Conservation (phyloP, 2,797 vertebrate genomes). For the Toxotes lorentzi region DNA sequence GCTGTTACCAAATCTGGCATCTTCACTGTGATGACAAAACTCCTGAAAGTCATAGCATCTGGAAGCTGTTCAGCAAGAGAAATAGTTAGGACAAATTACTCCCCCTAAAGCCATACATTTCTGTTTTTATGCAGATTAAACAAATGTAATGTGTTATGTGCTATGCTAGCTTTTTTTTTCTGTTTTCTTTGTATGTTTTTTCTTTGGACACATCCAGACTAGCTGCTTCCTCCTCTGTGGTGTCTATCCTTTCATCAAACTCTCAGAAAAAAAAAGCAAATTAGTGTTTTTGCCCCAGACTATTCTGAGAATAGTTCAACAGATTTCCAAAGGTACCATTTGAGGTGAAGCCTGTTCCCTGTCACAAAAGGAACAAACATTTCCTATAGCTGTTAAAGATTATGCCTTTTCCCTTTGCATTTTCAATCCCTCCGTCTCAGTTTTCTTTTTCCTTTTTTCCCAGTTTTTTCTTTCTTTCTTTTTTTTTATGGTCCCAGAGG, state of each 20-base stretch:
- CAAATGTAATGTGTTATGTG: no score
- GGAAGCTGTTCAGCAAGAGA: neutral
- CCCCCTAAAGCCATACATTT: no score
- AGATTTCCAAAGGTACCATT: neutral
- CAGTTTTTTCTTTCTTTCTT: neutral
- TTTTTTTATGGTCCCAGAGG: neutral
- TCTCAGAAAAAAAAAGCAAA: no score
- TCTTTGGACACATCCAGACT: no score
- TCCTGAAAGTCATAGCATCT: neutral
- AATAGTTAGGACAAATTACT: no score
- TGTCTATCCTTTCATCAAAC: no score
- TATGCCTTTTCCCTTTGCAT: neutral
- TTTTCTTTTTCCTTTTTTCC: neutral
- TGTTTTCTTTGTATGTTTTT: no score
- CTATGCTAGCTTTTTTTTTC: no score
- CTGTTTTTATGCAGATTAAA: no score
- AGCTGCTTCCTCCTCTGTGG: no score
- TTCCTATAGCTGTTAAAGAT: neutral
- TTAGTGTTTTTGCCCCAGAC: neutral
- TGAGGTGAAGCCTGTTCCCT: neutral
- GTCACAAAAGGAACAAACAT: neutral
- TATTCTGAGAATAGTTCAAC: neutral
- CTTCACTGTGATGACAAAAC: neutral
- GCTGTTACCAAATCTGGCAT: neutral
- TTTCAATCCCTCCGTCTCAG: neutral